Evolutionary conservation across 2,888 invertebrate genomes (phyloP), one percentile per base, ranked within the genome.

Genomic region (Harpagoxenus sublaevis): DNA sequence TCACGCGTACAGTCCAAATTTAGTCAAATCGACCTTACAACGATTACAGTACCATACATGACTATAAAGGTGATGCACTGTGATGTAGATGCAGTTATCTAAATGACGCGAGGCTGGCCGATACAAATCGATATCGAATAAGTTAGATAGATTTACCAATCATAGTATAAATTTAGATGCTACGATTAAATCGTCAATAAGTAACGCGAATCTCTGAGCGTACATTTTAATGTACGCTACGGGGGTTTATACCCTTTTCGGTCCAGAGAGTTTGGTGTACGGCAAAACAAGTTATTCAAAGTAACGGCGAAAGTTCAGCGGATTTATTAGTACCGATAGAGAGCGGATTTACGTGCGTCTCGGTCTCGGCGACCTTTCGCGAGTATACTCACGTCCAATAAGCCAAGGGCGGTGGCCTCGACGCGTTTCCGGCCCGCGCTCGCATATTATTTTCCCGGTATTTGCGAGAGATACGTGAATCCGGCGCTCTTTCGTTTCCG

Each of bases 201-300:
- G 53, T 39, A n/a, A 28, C 23, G 6, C 9, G 23, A 79, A n/a
- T 15, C 28, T n/a, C 12, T 6, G 68, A 45, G 15, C 42, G 35
- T 55, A n/a, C 39, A 12, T 48, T 71, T 48, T 35, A 60, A 10
- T 55, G 18, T 31, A 35, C 23, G 23, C 77, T 35, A 39, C 12
- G 35, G 45, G n/a, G 23, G 35, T 48, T 79, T 28, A 35, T 45
- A 12, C 70, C 57, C 45, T 42, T 77, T 77, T 39, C 53, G 66
- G 18, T 66, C 8, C 28, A 28, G 18, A 39, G 39, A 48, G 39
- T 45, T 18, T 62, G 63, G 77, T 6, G n/a, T 18, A 45, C 45
- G 18, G 71, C 71, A 51, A 81, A 81, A 71, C 73, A 71, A 62
- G 60, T 81, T 73, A 81, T 48, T 81, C 73, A 60, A 51, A 81